Evolutionary conservation across 1,140 invertebrate genomes (phyloP).

Genomic region (Pachyrhynchus sulphureomaculatus): DNA sequence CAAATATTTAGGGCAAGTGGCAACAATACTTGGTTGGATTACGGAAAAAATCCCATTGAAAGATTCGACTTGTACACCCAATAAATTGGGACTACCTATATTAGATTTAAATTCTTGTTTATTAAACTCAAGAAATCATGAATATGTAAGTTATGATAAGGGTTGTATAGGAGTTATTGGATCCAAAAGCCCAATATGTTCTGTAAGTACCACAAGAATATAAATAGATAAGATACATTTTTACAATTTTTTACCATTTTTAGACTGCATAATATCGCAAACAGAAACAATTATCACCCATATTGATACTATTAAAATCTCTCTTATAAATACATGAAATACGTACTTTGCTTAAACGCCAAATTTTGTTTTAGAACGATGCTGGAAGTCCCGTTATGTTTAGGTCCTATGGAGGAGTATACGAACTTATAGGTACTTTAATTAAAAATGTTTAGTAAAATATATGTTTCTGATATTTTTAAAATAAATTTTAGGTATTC

Average conservation of each 20-base stretch:
- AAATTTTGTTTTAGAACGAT: conserved; percentile 31
- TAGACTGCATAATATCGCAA: too few species aligned
- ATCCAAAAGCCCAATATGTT: conserved; percentile 51
- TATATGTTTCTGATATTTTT: background rate
- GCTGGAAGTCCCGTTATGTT: conserved; percentile 40
- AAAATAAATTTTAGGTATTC: conserved; percentile 54
- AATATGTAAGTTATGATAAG: conserved; percentile 53
- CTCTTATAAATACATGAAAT: too few species aligned
- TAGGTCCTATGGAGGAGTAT: conserved; percentile 51
- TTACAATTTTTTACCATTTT: too few species aligned
- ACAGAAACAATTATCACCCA: too few species aligned
- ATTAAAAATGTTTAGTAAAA: background rate
- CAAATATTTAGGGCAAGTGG: conserved; percentile 57
- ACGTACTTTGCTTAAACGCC: too few species aligned
- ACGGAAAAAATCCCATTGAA: conserved; percentile 27
- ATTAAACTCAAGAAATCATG: conserved; percentile 41
- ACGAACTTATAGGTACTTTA: conserved; percentile 54
- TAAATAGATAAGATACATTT: too few species aligned
- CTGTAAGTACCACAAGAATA: conserved; percentile 50
- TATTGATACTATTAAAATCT: too few species aligned
- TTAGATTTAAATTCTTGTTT: conserved; percentile 52
- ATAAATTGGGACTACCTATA: conserved; percentile 56
- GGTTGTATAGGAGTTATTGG: conserved; percentile 57
- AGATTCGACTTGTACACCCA: conserved; percentile 49
- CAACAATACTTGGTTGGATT: conserved; percentile 60